Conservation (phyloP, 64 coral and sea anemone species). For the Catalaphyllia jardinei region DNA sequence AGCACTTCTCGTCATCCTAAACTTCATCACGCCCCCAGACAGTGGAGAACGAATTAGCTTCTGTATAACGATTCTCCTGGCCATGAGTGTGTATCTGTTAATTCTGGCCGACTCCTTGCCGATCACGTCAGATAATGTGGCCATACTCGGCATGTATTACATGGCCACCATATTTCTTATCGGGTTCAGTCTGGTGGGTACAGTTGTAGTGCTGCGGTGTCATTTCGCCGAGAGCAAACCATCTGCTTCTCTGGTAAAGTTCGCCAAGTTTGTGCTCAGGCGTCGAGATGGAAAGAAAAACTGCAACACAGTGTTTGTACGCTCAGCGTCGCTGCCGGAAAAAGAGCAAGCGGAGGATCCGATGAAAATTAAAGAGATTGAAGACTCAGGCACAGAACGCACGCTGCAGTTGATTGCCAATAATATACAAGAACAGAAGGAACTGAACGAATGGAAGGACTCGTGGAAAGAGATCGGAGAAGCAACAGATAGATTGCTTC, state of each 20-base stretch:
- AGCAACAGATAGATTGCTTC: constrained; percentile 24
- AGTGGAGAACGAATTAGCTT: constrained; percentile 61
- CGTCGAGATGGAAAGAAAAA: not conserved
- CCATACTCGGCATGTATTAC: constrained; percentile 54
- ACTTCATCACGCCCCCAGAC: constrained; percentile 52
- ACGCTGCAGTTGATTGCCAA: not conserved
- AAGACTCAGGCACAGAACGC: not conserved
- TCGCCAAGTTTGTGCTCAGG: constrained; percentile 12
- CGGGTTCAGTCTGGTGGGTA: constrained; percentile 23
- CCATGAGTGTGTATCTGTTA: constrained; percentile 69
- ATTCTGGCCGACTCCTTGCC: constrained; percentile 43
- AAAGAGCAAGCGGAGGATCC: not conserved
- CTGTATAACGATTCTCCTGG: constrained; percentile 46
- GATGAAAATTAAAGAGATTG: not conserved
- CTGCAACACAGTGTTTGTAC: not conserved
- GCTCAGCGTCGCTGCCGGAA: not conserved
- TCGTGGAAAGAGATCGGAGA: constrained; percentile 41
- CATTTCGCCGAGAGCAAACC: constrained; percentile 35
- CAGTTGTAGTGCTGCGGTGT: constrained; percentile 39
- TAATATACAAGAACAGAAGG: not conserved
- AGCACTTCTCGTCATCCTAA: constrained; percentile 29
- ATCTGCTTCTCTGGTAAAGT: constrained; percentile 10
- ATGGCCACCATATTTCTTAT: constrained; percentile 49
- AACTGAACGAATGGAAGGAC: constrained; percentile 23
- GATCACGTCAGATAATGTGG: constrained; percentile 46